A percentile compares a stretch with the other conserved stretches of the same genome.
phyloP scores from a whole-genome alignment of 1,140 invertebrate genomes.

The Glomeris maerens region DNA sequence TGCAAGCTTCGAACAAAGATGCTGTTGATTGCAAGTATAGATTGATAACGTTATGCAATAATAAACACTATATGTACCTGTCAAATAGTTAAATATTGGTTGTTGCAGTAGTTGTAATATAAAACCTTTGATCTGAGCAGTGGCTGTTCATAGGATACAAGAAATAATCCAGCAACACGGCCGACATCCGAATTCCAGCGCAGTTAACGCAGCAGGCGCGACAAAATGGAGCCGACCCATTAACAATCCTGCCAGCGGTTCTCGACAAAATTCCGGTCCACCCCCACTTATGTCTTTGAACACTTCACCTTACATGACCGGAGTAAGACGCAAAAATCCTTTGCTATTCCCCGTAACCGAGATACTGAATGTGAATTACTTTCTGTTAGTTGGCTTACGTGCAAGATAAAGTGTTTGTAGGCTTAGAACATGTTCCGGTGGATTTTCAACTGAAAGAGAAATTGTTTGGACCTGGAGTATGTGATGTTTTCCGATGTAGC shows the following conservation, averaged over 20 bases:
- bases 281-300: slow-evolving; percentile 38
- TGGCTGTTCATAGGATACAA: slow-evolving; percentile 44
- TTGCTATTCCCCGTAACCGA: too few species aligned
- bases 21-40: slow-evolving; percentile 41
- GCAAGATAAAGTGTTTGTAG: slow-evolving; percentile 59
- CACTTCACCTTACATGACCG: too few species aligned
- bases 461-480: slow-evolving; percentile 43
- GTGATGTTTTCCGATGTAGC: slow-evolving; percentile 11
- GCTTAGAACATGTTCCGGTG: slow-evolving; percentile 57
- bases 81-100: too few species aligned
- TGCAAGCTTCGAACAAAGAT: slow-evolving; percentile 43
- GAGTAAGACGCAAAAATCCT: too few species aligned
- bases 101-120: too few species aligned
- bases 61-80: too few species aligned
- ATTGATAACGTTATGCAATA: too few species aligned
- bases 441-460: slow-evolving; percentile 57
- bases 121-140: slow-evolving; percentile 26
- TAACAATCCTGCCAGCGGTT: too few species aligned
- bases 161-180: slow-evolving; percentile 41
- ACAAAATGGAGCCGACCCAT: too few species aligned
- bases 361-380: too few species aligned
- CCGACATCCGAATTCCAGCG: too few species aligned
- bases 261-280: slow-evolving; percentile 25
- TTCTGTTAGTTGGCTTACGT: slow-evolving; percentile 30
- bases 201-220: too few species aligned